A percentile compares a stretch with the other conserved stretches of the same genome.
These are phyloP conservation scores for Homarus gammarus DNA, from an alignment of 2,888 invertebrate species.

Conservation along the genomic window DNA sequence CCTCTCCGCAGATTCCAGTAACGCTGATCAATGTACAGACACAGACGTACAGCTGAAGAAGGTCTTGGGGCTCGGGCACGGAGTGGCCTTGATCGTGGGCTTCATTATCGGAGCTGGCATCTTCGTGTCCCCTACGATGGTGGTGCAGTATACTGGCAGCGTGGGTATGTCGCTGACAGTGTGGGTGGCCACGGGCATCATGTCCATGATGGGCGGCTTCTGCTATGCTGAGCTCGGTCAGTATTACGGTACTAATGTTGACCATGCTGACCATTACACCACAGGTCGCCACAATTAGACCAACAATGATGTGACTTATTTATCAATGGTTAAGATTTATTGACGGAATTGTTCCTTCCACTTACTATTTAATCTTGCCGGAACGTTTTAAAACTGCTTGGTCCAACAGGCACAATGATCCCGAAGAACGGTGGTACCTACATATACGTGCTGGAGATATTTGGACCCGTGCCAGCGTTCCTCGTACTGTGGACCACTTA, in stretches of 20 bases:
- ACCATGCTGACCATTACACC: too few species aligned
- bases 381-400: too few species aligned
- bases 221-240: slow-evolving; percentile 98
- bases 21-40: too few species aligned
- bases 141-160: slow-evolving; percentile 90
- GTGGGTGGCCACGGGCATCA: slow-evolving; percentile 92
- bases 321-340: too few species aligned
- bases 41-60: slow-evolving; percentile 87
- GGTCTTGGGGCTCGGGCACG: slow-evolving; percentile 90
- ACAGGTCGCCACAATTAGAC: too few species aligned
- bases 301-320: too few species aligned
- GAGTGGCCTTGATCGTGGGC: slow-evolving; percentile 95
- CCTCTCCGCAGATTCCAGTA: too few species aligned
- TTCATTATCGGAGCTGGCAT: slow-evolving; percentile 97
- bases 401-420: slow-evolving; percentile 96
- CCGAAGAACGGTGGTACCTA: slow-evolving; percentile 98
- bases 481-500: slow-evolving; percentile 96
- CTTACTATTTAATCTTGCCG: too few species aligned
- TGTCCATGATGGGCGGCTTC: slow-evolving; percentile 95
- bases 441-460: slow-evolving; percentile 94
- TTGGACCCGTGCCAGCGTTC: slow-evolving; percentile 93
- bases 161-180: slow-evolving; percentile 92
- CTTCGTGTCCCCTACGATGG: slow-evolving; percentile 94
- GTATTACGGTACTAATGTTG: too few species aligned
- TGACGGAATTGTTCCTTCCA: too few species aligned